Evolutionary conservation across 1,140 invertebrate genomes (phyloP).

Genomic region (Homalodisca vitripennis): DNA sequence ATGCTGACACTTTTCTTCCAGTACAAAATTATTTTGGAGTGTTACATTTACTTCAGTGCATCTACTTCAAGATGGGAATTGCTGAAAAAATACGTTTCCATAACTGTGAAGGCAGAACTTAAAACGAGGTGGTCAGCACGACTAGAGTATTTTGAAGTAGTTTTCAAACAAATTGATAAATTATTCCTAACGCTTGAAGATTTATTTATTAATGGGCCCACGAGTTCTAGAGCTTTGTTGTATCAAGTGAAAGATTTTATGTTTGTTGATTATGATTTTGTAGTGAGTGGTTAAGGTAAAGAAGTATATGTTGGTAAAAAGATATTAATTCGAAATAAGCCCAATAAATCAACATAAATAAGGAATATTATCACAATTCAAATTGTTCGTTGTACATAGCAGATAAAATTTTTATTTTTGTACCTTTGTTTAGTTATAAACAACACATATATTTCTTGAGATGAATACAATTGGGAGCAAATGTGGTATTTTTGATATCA

Average conservation of each 20-base stretch:
- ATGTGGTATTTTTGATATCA: no score
- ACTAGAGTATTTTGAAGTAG: neutral
- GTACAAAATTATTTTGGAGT: conserved; percentile 13
- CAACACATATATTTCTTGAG: no score
- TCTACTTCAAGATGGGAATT: conserved; percentile 21
- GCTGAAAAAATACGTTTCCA: conserved; percentile 2
- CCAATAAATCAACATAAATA: no score
- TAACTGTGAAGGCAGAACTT: neutral
- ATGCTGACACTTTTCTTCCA: neutral
- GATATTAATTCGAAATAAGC: no score
- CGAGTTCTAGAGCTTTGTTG: neutral
- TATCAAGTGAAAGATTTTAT: neutral
- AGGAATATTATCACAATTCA: no score
- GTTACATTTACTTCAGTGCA: neutral
- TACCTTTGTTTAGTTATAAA: no score
- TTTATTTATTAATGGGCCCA: neutral
- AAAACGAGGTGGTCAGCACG: conserved; percentile 1
- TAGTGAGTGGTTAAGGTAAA: no score
- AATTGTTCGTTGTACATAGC: no score
- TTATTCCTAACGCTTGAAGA: neutral
- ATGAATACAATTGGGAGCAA: no score
- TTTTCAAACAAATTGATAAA: neutral
- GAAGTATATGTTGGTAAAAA: no score
- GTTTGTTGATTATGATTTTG: no score
- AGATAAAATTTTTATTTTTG: no score